These are phyloP conservation scores for Antigone vipio DNA, from an alignment of 2,113 vertebrate species.

Conservation along the genomic window DNA sequence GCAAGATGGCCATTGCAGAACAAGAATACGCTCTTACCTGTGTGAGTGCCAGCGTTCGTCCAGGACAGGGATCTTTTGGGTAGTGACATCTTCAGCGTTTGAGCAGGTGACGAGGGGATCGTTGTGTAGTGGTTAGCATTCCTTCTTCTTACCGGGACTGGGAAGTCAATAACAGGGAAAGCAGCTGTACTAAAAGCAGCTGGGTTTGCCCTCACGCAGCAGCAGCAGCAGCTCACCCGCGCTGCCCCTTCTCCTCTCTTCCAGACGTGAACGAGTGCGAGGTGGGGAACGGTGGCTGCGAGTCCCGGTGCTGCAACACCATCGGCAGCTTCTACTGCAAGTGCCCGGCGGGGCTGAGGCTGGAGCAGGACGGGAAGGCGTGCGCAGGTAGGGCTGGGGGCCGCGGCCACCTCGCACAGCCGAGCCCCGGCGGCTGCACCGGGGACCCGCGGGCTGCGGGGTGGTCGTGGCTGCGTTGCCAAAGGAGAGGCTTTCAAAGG, in stretches of 20 bases:
- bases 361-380: constrained; percentile 73
- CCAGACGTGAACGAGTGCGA: constrained; percentile 82
- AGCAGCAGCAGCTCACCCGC: fast-evolving
- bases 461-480: fast-evolving
- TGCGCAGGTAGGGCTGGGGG: constrained; percentile 73
- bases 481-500: neutral
- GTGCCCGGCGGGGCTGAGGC: constrained; percentile 69
- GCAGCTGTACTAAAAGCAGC: fast-evolving
- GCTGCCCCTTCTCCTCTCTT: neutral
- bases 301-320: constrained; percentile 79
- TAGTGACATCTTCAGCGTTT: neutral
- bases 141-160: neutral
- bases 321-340: constrained; percentile 85
- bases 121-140: fast-evolving
- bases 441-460: too few relatives aligned
- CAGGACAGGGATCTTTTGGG: neutral
- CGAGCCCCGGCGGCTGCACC: too few relatives aligned
- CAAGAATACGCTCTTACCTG: fast-evolving
- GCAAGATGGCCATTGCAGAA: neutral
- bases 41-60: fast-evolving
- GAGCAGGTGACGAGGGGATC: fast-evolving
- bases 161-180: neutral
- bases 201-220: fast-evolving
- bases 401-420: neutral
- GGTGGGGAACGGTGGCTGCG: constrained; percentile 75